phyloP scores from a whole-genome alignment of 2,888 invertebrate genomes.

The Epinotia bilunana region DNA sequence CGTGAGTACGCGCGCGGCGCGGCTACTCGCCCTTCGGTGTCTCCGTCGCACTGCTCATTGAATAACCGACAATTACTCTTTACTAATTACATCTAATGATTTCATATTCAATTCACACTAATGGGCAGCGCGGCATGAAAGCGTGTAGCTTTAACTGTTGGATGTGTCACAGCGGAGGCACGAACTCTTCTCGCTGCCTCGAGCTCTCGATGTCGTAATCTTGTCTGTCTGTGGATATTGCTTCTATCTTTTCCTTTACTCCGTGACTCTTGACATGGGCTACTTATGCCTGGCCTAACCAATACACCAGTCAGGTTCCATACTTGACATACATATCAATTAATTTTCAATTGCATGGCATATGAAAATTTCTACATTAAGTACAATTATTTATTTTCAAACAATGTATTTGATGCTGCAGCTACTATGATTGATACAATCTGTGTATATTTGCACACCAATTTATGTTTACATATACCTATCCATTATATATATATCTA shows the following conservation, averaged over 20 bases:
- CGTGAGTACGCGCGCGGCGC: conserved; percentile 89
- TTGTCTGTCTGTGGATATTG: conserved; percentile 77
- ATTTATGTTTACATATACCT: conserved; percentile 27
- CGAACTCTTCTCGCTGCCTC: conserved; percentile 70
- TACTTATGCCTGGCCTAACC: conserved; percentile 36
- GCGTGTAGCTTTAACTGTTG: conserved; percentile 82
- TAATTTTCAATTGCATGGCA: conserved; percentile 62
- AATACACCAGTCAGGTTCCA: conserved; percentile 28
- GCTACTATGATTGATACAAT: conserved; percentile 18
- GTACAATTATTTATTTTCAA: conserved; percentile 13
- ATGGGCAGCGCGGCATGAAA: conserved; percentile 74
- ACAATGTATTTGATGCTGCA: conserved; percentile 28
- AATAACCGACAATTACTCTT: conserved; percentile 39
- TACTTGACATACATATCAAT: conserved; percentile 46
- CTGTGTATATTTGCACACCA: conserved; percentile 34
- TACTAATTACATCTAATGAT: conserved; percentile 9
- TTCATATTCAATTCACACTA: conserved; percentile 33
- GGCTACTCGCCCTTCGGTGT: conserved; percentile 58
- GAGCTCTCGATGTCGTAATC: conserved; percentile 79
- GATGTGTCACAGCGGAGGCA: conserved; percentile 74
- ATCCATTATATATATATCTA: background rate
- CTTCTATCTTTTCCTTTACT: conserved; percentile 71
- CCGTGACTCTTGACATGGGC: conserved; percentile 64
- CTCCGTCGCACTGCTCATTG: conserved; percentile 75
- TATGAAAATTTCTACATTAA: conserved; percentile 60